Evolutionary conservation across 2,888 invertebrate species (phyloP), one percentile per base, ranked within the genome.

Genomic region (Heliconius ethilla): DNA sequence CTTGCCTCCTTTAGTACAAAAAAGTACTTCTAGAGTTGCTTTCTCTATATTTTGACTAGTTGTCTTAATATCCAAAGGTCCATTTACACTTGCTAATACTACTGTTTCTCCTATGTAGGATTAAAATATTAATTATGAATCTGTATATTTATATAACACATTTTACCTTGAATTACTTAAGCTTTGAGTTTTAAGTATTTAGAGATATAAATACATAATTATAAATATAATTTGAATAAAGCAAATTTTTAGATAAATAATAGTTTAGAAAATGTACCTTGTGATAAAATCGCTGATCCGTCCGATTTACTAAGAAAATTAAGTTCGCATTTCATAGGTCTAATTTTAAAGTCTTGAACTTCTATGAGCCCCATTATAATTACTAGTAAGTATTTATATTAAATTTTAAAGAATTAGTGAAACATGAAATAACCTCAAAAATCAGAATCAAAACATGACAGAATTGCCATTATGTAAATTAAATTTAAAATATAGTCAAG

Each of bases 51-150:
- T 95, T 84, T 97, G 96, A 89, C 96, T 97, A 82, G 96, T 96
- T 82, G 95, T 91, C 89, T 96, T 97, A 2, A 96, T 96, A 89
- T 98, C 98, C 18, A 97, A 92, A 0, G 98, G 98, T 0, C 98
- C 98, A 90, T 97, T 97, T 59, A 98, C 95, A 81, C 97, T 97
- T 3, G 96, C 97, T 65, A 97, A 87, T 1, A 97, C 96, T 72
- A 97, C 96, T 25, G 98, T 98, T 81, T 97, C 96, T 18, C 98
- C 98, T 98, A 87, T 74, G 6, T 27, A 27, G 40, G 15, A 51
- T 55, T 27, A 22, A 7, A 70, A 37, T 27, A 27, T 27, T 27
- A 63, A 63, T 63, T 25, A 62, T 62, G 4, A 62, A 5, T 62
- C 25, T 63, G 27, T 27, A 27, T 13, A 15, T 63, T 7, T 63